A percentile compares a stretch with the other conserved stretches of the same genome.
phyloP scores from a whole-genome alignment of 2,797 vertebrate genomes.

The Acipenser transmontanus region DNA sequence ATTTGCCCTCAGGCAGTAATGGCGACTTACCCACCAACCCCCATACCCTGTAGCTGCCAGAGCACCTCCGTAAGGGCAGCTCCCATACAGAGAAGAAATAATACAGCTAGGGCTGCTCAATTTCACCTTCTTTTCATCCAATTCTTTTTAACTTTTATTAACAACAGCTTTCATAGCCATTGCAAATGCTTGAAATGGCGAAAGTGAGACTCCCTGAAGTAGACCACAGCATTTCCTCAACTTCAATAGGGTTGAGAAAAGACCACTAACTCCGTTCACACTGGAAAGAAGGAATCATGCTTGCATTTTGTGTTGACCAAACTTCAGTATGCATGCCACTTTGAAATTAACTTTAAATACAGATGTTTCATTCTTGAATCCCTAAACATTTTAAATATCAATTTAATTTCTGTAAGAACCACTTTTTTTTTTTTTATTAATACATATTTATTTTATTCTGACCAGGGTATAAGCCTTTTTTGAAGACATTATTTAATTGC shows the following conservation, averaged over 20 bases:
- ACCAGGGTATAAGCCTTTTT: too few relatives aligned
- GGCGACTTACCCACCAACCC: slow-evolving; percentile 50
- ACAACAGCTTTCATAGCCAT: slow-evolving; percentile 51
- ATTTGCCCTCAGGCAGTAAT: slow-evolving; percentile 44
- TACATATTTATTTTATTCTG: too few relatives aligned
- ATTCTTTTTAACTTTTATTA: slow-evolving; percentile 60
- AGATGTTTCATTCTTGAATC: too few relatives aligned
- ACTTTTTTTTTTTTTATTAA: too few relatives aligned
- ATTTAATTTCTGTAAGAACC: too few relatives aligned
- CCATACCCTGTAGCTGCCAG: slow-evolving; percentile 36
- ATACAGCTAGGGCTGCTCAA: slow-evolving; percentile 44
- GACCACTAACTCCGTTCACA: slow-evolving; percentile 31
- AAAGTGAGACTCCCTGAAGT: slow-evolving; percentile 43
- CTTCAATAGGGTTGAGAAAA: slow-evolving; percentile 29
- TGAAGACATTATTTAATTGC: too few relatives aligned
- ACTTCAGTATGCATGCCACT: neutral
- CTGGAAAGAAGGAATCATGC: slow-evolving; percentile 16
- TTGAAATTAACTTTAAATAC: neutral
- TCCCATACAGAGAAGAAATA: slow-evolving; percentile 47
- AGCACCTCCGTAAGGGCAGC: slow-evolving; percentile 51
- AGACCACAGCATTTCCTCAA: slow-evolving; percentile 41
- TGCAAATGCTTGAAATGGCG: slow-evolving; percentile 46
- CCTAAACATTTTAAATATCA: too few relatives aligned
- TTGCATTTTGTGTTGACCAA: neutral
- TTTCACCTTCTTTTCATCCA: slow-evolving; percentile 52